Evolutionary conservation across 2,888 invertebrate species (phyloP).

Genomic region (Nomada ferruginata): DNA sequence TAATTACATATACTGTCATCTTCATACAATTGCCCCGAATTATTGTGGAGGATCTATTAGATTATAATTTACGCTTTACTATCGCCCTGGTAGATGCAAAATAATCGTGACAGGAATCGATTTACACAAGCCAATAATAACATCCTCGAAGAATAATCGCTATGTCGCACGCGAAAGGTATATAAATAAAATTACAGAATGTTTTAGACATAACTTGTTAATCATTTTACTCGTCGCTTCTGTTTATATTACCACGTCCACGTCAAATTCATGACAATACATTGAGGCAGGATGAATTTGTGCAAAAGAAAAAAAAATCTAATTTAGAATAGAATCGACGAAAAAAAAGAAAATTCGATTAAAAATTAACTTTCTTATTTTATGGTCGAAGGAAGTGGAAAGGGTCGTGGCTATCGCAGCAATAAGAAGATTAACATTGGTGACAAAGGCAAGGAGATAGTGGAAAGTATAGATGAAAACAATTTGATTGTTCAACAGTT

Average conservation of each 20-base stretch:
- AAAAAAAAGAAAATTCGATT: not conserved
- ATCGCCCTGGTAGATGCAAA: not conserved
- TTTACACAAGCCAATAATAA: not conserved
- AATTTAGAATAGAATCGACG: not conserved
- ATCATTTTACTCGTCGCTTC: not conserved
- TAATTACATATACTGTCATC: too few species aligned
- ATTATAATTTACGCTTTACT: too few species aligned
- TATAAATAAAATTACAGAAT: conserved; percentile 9
- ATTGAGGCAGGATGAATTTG: not conserved
- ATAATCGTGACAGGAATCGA: too few species aligned
- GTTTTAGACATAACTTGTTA: not conserved
- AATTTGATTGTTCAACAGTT: conserved; percentile 87
- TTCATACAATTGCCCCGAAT: too few species aligned
- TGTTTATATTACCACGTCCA: conserved; percentile 7
- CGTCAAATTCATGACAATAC: conserved; percentile 8
- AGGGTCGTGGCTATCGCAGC: conserved; percentile 63
- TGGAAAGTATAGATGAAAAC: conserved; percentile 84
- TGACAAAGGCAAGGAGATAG: conserved; percentile 83
- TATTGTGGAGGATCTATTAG: too few species aligned
- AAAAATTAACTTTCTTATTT: conserved; percentile 39
- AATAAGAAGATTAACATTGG: conserved; percentile 80
- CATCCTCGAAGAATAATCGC: conserved; percentile 5
- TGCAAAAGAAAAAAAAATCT: conserved; percentile 9
- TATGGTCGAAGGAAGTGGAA: conserved; percentile 53
- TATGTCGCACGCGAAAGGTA: conserved; percentile 72